Base-by-base conservation (phyloP, 2,113 vertebrate species). In the Sporophila hypoxantha region DNA sequence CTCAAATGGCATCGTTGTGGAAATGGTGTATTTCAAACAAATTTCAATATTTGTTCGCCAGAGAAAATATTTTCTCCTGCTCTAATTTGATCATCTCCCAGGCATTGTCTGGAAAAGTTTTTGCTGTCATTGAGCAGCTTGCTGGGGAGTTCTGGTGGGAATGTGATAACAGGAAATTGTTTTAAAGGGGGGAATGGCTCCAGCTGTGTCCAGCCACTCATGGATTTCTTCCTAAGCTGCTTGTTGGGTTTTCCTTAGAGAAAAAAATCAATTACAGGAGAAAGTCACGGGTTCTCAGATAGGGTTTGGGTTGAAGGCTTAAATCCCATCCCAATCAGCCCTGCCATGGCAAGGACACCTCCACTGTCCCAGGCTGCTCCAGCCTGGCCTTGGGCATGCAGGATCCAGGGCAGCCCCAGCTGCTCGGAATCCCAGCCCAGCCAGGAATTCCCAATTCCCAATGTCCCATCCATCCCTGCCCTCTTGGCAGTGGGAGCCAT, bases 11-110 rank as follows among this genome's bases (percentile, higher is more conserved):
- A 61, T 53, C 82, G 84, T 95, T 76, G 73, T 95, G 93, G 93
- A 95, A 96, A 94, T 57, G 79, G 92, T 88, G 89, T 52, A 73
- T 96, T 96, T 94, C 93, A 93, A 96, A 95, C 92, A 96, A 96
- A 93, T 96, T 96, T 93, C 94, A 96, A 95, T 96, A 95, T 95
- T 96, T 89, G 80, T 81, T 91, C 83, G 1, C 15, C 47, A 69
- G 76, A 87, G 90, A 82, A 97, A 97, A 95, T 95, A 83, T 94
- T 96, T 96, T 91, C 88, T 73, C 53, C 12, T 17, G 56, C 46
- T 49, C 7, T 73, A 87, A 76, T 94, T 68, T 89, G 70, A 85
- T 91, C 80, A 89, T 77, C 91, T 76, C 85, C 13, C 30, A 27
- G 75, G 91, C 83, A 92, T 91, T 92, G 91, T 75, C 85, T 90